Conservation (phyloP, 2,113 vertebrate species). For the Microcebus lehilahytsara region DNA sequence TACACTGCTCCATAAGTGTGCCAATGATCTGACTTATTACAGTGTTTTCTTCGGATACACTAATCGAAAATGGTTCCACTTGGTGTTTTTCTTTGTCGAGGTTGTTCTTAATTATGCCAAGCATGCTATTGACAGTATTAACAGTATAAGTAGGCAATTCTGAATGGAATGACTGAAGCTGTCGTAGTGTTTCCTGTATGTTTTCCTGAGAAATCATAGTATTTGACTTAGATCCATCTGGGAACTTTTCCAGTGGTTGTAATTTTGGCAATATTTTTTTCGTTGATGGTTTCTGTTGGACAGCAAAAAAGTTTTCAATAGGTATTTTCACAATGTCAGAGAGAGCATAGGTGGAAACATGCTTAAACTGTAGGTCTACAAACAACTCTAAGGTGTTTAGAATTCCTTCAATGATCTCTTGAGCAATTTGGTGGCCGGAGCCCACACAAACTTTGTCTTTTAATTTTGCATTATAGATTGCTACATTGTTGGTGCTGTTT, state of each 20-base stretch:
- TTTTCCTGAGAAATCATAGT: neutral
- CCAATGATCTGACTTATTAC: constrained; percentile 35
- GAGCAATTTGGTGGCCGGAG: neutral
- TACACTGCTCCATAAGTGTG: constrained; percentile 41
- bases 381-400: constrained; percentile 42
- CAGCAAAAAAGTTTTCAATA: neutral
- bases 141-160: constrained; percentile 26
- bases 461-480: neutral
- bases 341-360: neutral
- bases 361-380: constrained; percentile 29
- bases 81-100: constrained; percentile 23
- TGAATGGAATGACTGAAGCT: constrained; percentile 44
- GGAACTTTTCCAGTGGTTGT: neutral
- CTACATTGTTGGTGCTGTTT: neutral
- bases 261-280: neutral
- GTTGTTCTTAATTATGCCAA: constrained; percentile 40
- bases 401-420: constrained; percentile 35
- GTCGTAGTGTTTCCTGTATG: neutral
- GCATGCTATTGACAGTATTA: neutral
- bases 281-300: neutral
- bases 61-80: neutral
- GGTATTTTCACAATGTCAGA: constrained; percentile 42
- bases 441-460: neutral
- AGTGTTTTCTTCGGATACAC: neutral
- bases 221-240: constrained; percentile 2